Base-by-base conservation (phyloP, 2,113 vertebrate species). In the Speoplatyrhinus poulsoni region DNA sequence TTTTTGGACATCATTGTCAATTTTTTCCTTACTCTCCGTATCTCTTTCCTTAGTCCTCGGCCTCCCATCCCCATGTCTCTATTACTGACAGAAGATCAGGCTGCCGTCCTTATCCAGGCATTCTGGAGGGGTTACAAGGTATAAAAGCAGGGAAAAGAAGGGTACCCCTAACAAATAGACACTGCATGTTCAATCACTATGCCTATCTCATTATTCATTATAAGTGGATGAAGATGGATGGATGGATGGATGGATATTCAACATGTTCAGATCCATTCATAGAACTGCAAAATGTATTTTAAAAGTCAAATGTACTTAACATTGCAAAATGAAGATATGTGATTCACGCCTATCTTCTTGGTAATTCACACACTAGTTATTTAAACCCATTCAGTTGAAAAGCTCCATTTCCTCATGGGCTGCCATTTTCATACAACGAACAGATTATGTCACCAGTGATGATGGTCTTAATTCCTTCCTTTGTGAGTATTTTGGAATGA, bases 91-190 rank as follows among this genome's bases (percentile, higher is more conserved):
- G 94, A 96, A 60, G 88, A 93, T 11, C 88, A 89, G 78, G 96
- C 96, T 33, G 92, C 92, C 8, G 49, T 92, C 46, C 54, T 90
- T 61, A 95, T 98, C 69, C 97, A 98, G 84, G 87, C 96, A 46
- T 97, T 95, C 87, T 98, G 96, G 96, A 95, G 95, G 81, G 96
- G 95, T 80, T 96, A 95, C 81, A 92, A 90, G 95, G 96, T 98
- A 93, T 88, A 87, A 4, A 48, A 11, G 0, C 17, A 17, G 9
- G 36, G n/a, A 69, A 3, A 5, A 12, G 5, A 41, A 16, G 12
- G 26, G 57, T 41, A 41, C 36, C 5, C 36, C 0, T 5, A 41
- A 41, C 36, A 41, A 26, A 26, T 8, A 41, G 36, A 41, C 36
- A 41, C 36, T 41, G 36, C 36, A 41, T 41, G 36, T 41, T 41